Conservation (phyloP, 2,797 vertebrate species). For the Argentina silus region DNA sequence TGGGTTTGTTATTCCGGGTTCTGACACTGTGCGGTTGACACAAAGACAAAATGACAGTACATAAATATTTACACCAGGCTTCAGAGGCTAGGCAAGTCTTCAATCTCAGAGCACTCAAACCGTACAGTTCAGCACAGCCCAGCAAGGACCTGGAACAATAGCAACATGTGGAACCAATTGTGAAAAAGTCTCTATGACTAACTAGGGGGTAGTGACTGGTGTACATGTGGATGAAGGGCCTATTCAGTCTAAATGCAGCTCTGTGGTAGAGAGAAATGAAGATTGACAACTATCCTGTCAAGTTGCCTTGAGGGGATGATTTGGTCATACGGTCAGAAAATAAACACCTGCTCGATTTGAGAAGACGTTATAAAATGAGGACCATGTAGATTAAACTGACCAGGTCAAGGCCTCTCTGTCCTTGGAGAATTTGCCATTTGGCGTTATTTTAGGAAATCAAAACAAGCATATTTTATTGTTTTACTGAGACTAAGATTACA, state of each 20-base stretch:
- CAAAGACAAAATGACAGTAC: constrained; percentile 67
- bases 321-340: constrained; percentile 28
- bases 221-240: constrained; percentile 43
- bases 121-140: constrained; percentile 23
- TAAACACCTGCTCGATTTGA: constrained; percentile 54
- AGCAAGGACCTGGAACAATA: constrained; percentile 38
- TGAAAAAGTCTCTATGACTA: constrained; percentile 26
- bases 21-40: constrained; percentile 61
- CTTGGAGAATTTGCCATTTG: constrained; percentile 36
- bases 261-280: constrained; percentile 32
- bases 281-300: constrained; percentile 53
- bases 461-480: constrained; percentile 50
- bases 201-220: constrained; percentile 57
- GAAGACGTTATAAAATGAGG: constrained; percentile 30
- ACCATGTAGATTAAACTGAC: constrained; percentile 14
- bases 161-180: constrained; percentile 68
- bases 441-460: constrained; percentile 52
- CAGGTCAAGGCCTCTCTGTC: constrained; percentile 10
- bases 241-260: constrained; percentile 52
- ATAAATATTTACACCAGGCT: constrained; percentile 71
- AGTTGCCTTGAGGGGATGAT: constrained; percentile 43
- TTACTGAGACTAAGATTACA: constrained; percentile 49
- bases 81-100: constrained; percentile 55
- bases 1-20: constrained; percentile 56
- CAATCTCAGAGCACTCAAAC: constrained; percentile 41